These are phyloP conservation scores for Jordanella pulchra DNA, from an alignment of 2,797 vertebrate genomes.

Conservation along the genomic window DNA sequence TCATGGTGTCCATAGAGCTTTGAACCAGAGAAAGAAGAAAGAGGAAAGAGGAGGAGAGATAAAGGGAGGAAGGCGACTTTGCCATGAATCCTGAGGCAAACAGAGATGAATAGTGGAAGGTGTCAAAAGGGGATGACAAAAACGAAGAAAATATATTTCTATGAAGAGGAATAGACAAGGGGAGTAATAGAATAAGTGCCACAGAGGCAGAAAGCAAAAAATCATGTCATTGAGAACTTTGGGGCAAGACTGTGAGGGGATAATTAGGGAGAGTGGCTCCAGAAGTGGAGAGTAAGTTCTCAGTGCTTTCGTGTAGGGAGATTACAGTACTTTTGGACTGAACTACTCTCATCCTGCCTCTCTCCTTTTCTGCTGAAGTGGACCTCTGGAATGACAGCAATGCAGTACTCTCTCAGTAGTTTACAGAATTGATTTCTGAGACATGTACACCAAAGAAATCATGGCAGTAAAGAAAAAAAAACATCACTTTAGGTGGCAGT, in stretches of 20 bases:
- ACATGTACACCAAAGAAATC: neutral
- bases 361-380: conserved; percentile 29
- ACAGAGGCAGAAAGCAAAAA: conserved; percentile 48
- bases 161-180: neutral
- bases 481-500: neutral
- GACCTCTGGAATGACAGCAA: conserved; percentile 19
- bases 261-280: conserved; percentile 71
- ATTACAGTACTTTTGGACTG: conserved; percentile 70
- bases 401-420: conserved; percentile 7
- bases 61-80: conserved; percentile 33
- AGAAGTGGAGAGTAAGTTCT: conserved; percentile 62
- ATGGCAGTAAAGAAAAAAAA: conserved; percentile 3
- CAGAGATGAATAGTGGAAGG: conserved; percentile 52
- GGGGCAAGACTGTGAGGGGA: conserved; percentile 62
- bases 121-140: conserved; percentile 39
- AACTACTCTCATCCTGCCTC: conserved; percentile 39
- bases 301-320: conserved; percentile 56
- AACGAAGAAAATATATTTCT: conserved; percentile 24
- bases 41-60: conserved; percentile 16
- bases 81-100: conserved; percentile 49
- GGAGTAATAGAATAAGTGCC: conserved; percentile 20
- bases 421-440: conserved; percentile 11
- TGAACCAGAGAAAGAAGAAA: conserved; percentile 46
- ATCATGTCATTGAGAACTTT: conserved; percentile 58
- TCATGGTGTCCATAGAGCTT: conserved; percentile 50